Evolutionary conservation across 1,140 invertebrate species (phyloP), one percentile per base, ranked within the genome.

Genomic region (Hycleus phaleratus): DNA sequence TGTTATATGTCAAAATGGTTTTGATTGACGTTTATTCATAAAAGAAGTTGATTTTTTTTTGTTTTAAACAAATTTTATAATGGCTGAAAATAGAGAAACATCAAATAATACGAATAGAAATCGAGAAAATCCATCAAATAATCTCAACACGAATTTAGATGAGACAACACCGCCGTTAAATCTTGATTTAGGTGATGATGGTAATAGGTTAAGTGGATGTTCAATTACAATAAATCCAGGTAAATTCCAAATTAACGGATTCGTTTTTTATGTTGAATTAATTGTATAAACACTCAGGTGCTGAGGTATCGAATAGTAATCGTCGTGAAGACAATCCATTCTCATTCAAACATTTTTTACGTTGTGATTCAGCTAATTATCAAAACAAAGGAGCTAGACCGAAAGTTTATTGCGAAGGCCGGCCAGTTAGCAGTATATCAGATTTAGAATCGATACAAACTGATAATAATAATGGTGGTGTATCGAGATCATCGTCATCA

Each of bases 271-370:
- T 7, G 10, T 8, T 10, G 3, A 42, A 10, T n/a, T 42, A 11
- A 42, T 42, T 9, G 11, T 11, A 42, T 7, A 39, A 10, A 39
- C 38, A 18, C 1, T 1, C 32, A 32, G 32, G 32, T 32, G 32
- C 32, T 32, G 32, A 32, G 7, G 4, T 7, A 32, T 5, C 32
- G 4, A 32, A 32, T 7, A 32, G 7, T 7, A 32, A 32, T 32
- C 32, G 32, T 32, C 32, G 81, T 63, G 85, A 87, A 64, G 85
- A 86, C 47, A 85, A 85, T 71, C 81, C 85, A 2, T 88, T 91
- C 71, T 90, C 88, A 39, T 89, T 91, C 68, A 87, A 88, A 70
- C 87, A 90, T 69, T 90, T 90, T 70, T 69, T 90, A 62, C 83
- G 84, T 62, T 73, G 79, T 54, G 82, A 81, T 60, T 50, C 64